Conservation (phyloP, 2,888 invertebrate genomes). For the Neoascia interrupta region DNA sequence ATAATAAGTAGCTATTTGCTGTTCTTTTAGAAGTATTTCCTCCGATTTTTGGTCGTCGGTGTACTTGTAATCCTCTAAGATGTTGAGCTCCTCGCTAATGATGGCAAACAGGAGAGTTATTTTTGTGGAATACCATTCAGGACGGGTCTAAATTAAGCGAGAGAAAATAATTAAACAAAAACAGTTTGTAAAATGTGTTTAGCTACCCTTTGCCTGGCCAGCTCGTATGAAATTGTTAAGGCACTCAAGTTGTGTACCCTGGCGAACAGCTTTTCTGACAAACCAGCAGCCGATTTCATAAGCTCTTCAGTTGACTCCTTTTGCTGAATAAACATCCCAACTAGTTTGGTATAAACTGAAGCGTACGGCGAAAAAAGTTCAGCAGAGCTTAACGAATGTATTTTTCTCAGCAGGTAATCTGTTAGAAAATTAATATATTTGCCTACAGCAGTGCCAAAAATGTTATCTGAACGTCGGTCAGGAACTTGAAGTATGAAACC, state of each 20-base stretch:
- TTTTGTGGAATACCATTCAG: slow-evolving; percentile 77
- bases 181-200: not conserved
- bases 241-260: slow-evolving; percentile 4
- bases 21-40: slow-evolving; percentile 75
- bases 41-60: slow-evolving; percentile 75
- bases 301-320: slow-evolving; percentile 48
- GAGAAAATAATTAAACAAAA: not conserved
- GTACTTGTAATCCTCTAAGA: slow-evolving; percentile 77
- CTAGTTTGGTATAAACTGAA: slow-evolving; percentile 14
- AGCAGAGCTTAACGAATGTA: slow-evolving; percentile 11
- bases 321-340: slow-evolving; percentile 39
- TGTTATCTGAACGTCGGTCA: slow-evolving; percentile 5
- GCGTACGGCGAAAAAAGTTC: not conserved
- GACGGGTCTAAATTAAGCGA: slow-evolving; percentile 71
- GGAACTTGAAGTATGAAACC: slow-evolving; percentile 29
- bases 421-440: slow-evolving; percentile 36
- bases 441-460: slow-evolving; percentile 20
- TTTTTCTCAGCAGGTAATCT: slow-evolving; percentile 41
- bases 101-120: slow-evolving; percentile 75
- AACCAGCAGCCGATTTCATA: slow-evolving; percentile 15
- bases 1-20: slow-evolving; percentile 74
- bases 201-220: slow-evolving; percentile 36
- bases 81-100: slow-evolving; percentile 75
- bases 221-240: slow-evolving; percentile 34
- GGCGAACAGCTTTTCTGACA: slow-evolving; percentile 46